Conservation (phyloP, 2,888 invertebrate genomes). For the Phragmatobia fuliginosa region DNA sequence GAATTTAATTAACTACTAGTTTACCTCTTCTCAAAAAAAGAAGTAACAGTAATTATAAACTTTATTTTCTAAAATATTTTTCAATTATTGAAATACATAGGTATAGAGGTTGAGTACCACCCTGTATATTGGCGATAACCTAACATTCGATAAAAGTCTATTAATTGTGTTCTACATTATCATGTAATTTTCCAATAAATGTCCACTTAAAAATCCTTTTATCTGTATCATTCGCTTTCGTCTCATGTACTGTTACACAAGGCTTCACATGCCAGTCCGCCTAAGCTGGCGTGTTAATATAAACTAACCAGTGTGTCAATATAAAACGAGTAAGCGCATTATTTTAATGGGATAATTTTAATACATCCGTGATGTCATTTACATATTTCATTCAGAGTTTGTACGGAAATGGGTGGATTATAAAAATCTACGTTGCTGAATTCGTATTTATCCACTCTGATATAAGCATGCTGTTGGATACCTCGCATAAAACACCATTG, state of each 20-base stretch:
- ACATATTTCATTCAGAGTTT: conserved; percentile 30
- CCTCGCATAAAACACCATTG: conserved; percentile 36
- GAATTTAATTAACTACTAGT: background rate
- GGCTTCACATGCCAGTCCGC: background rate
- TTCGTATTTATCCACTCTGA: conserved; percentile 19
- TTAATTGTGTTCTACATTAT: background rate
- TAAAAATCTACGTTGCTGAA: conserved; percentile 25
- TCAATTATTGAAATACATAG: too few species aligned
- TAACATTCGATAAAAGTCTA: background rate
- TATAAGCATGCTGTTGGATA: conserved; percentile 22
- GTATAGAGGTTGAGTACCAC: too few species aligned
- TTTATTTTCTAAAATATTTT: background rate
- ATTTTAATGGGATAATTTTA: conserved; percentile 18
- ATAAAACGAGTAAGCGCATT: conserved; percentile 26
- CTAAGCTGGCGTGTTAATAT: background rate
- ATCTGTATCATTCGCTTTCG: background rate
- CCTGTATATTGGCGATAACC: background rate
- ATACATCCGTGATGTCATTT: conserved; percentile 28
- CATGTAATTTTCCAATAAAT: conserved; percentile 2
- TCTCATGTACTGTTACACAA: background rate
- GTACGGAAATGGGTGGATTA: conserved; percentile 14
- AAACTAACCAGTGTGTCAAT: conserved; percentile 23
- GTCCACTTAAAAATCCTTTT: background rate
- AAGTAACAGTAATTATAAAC: too few species aligned
- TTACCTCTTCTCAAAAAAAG: background rate